Base-by-base conservation (phyloP, 2,113 vertebrate species). In the Gracilinanus agilis region DNA sequence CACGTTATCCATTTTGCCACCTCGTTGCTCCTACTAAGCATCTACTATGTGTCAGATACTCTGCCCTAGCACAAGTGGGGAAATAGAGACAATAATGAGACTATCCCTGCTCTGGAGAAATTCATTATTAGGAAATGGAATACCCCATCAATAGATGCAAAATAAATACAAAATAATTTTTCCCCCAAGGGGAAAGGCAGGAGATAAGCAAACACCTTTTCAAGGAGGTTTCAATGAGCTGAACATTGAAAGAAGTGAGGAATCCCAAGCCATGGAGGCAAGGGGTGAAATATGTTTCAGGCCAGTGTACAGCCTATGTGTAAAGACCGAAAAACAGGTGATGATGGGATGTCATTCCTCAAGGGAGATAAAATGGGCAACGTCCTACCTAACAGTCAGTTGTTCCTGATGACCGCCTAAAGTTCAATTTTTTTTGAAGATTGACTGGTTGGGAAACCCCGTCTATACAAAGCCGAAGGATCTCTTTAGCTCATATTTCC, bases 361-460 rank as follows among this genome's bases (percentile, higher is more conserved):
- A 75, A 75, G n/a, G n/a, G 58, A 83, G n/a, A 83, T 83, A 40
- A 83, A 2, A 40, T 23, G 21, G 2, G 40, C 25, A 23, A 83
- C 34, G 29, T 23, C 21, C 67, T n/a, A 23, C 40, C 27, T 23
- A 40, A 83, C 21, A 9, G 19, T 83, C 16, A 23, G 67, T 83
- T 40, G 67, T 83, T 83, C 19, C 23, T 23, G 67, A 23, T 83
- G n/a, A 40, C 19, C 21, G 7, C n/a, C n/a, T 40, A 0, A n/a
- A 75, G 19, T 83, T 83, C n/a, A 40, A 83, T 49, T 49, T 49
- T 49, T 49, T 49, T 49, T 21, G n/a, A 44, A 49, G 88, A 16
- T 53, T 49, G 44, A 0, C 75, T 0, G 0, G 24, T 13, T 16
- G 16, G n/a, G 40, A 2, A 12, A 23, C 21, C 49, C 23, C 10